Conservation (phyloP, 2,113 vertebrate genomes). For the Chloebia gouldiae region DNA sequence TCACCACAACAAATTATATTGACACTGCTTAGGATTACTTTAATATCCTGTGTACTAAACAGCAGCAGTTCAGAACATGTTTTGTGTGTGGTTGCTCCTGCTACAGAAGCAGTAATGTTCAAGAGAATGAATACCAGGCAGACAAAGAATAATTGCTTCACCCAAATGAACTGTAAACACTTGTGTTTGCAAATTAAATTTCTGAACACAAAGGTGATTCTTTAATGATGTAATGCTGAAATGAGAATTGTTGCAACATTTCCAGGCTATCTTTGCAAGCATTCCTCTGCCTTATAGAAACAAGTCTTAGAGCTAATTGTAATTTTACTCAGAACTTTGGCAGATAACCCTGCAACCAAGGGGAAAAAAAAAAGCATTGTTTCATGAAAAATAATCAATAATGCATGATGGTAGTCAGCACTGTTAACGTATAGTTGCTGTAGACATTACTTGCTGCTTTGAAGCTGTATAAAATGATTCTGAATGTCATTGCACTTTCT, state of each 20-base stretch:
- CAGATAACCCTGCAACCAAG: not conserved
- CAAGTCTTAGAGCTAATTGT: not conserved
- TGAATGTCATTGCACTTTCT: not conserved
- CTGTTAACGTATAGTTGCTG: not conserved
- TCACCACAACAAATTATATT: not conserved
- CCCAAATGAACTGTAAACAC: not conserved
- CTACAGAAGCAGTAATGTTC: not conserved
- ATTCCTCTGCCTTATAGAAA: not conserved
- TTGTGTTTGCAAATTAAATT: not conserved
- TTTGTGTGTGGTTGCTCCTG: not conserved
- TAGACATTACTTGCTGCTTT: not conserved
- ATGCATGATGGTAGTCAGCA: not conserved
- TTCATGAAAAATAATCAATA: constrained; percentile 3
- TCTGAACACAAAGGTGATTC: not conserved
- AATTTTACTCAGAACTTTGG: not conserved
- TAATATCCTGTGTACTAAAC: not conserved
- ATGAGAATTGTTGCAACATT: not conserved
- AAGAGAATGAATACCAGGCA: not conserved
- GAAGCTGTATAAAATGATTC: not conserved
- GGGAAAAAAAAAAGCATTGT: not conserved
- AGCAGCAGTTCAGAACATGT: not conserved
- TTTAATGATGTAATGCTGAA: not conserved
- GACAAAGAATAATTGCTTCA: not conserved
- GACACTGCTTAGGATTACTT: not conserved
- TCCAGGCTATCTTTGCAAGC: not conserved